These are phyloP conservation scores for Bhutanitis thaidina DNA, from an alignment of 2,888 invertebrate species.

Conservation along the genomic window DNA sequence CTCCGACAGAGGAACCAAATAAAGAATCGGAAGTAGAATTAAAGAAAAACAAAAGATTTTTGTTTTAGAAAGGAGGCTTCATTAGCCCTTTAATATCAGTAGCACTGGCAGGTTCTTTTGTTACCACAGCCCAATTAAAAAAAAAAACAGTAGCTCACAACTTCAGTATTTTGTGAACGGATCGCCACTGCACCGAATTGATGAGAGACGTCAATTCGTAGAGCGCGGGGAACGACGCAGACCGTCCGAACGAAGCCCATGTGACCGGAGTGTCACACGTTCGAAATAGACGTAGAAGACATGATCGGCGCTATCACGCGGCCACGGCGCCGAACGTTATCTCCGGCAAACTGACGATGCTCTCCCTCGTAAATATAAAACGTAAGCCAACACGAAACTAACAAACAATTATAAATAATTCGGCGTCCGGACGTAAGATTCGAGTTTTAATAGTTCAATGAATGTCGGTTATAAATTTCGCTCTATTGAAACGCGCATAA, in stretches of 20 bases:
- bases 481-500: no score
- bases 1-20: no score
- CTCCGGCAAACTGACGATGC: background rate
- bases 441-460: background rate
- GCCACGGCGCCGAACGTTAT: background rate
- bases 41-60: no score
- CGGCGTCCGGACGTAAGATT: background rate
- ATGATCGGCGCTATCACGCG: background rate
- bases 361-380: background rate
- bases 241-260: background rate
- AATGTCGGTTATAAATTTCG: no score
- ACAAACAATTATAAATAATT: constrained; percentile 6
- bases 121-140: no score
- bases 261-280: background rate
- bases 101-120: no score
- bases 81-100: no score
- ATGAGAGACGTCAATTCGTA: constrained; percentile 4
- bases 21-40: no score
- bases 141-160: no score
- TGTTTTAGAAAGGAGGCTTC: no score
- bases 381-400: background rate
- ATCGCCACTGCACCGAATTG: background rate
- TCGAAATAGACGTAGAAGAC: background rate
- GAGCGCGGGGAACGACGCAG: background rate
- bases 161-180: constrained; percentile 3